A percentile compares a stretch with the other conserved stretches of the same genome.
phyloP scores from a whole-genome alignment of 2,113 vertebrate genomes.

The Sorex fumeus region DNA sequence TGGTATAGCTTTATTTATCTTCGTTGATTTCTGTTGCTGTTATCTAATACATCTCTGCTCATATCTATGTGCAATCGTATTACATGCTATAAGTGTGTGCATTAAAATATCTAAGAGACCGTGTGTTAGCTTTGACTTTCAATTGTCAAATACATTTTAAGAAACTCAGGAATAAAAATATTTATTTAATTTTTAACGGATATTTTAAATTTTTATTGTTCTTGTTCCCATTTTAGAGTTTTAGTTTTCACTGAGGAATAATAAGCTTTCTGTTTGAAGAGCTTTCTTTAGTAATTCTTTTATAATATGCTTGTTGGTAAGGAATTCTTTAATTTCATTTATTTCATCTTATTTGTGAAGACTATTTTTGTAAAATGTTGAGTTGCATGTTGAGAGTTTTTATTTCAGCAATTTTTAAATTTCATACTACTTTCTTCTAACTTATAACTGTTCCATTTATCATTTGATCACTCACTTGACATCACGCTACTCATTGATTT shows the following conservation, averaged over 20 bases:
- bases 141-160: not conserved
- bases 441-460: not conserved
- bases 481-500: no score
- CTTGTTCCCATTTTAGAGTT: not conserved
- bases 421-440: not conserved
- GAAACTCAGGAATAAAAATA: not conserved
- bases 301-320: not conserved
- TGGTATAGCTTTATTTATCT: fast-evolving
- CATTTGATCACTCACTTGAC: no score
- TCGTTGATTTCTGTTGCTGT: not conserved
- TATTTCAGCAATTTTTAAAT: conserved; percentile 17
- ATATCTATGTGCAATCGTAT: no score
- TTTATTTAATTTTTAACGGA: not conserved
- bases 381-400: not conserved
- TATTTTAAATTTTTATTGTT: not conserved
- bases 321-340: not conserved
- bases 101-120: not conserved
- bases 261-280: not conserved
- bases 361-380: not conserved
- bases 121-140: not conserved
- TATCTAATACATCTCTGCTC: no score
- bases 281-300: not conserved
- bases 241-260: not conserved
- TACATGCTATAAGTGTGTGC: not conserved
- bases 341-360: no score